Percentiles rank a stretch among this genome's conserved stretches.
phyloP scores from a whole-genome alignment of 1,140 invertebrate species.

The Apis laboriosa region DNA sequence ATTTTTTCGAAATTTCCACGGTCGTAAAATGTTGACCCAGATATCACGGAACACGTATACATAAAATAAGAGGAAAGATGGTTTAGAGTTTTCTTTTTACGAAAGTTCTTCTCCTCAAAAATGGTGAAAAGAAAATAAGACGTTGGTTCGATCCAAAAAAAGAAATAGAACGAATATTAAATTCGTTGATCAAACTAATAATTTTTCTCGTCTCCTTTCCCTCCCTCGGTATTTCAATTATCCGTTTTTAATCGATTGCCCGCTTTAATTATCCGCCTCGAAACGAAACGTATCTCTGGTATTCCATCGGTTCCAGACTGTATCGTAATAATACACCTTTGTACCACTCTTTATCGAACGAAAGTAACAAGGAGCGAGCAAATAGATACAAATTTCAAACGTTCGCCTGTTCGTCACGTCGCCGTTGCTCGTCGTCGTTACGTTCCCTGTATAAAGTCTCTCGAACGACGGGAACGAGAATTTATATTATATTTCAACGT shows the following conservation, averaged over 20 bases:
- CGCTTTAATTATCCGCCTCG: background rate
- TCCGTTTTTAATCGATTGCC: background rate
- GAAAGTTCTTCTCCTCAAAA: too few relatives aligned
- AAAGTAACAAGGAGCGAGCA: constrained; percentile 3
- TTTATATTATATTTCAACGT: constrained; percentile 12
- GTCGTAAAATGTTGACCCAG: too few relatives aligned
- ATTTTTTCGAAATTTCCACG: too few relatives aligned
- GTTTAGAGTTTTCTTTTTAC: too few relatives aligned
- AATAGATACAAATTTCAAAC: constrained; percentile 15
- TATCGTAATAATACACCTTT: background rate
- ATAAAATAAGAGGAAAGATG: too few relatives aligned
- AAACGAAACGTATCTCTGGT: background rate
- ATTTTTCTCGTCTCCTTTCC: too few relatives aligned
- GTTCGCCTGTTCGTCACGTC: background rate
- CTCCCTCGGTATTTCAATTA: too few relatives aligned
- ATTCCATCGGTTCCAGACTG: background rate
- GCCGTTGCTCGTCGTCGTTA: background rate
- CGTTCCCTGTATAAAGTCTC: background rate
- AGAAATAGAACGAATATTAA: background rate
- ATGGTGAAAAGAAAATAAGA: too few relatives aligned
- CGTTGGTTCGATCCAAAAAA: too few relatives aligned
- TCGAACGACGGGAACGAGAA: background rate
- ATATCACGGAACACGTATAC: too few relatives aligned
- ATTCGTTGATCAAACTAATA: background rate
- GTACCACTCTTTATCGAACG: background rate